Evolutionary conservation across 1,140 invertebrate genomes (phyloP).

Genomic region (Streblospio benedicti): DNA sequence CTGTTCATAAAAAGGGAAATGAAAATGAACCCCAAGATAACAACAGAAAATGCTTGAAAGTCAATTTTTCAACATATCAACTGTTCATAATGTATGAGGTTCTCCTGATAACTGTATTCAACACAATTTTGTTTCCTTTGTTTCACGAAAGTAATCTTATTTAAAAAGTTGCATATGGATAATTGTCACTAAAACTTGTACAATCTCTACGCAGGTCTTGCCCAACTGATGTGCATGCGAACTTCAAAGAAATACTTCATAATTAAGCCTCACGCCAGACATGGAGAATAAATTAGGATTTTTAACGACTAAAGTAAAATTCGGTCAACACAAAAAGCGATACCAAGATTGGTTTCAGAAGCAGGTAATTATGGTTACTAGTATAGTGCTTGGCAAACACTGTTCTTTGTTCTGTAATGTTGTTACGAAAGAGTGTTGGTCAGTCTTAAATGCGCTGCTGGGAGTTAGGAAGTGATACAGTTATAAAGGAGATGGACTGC

Average conservation of each 20-base stretch:
- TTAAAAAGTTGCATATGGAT: background rate
- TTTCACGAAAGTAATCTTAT: background rate
- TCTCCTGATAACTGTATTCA: no score
- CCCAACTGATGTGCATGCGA: conserved; percentile 76
- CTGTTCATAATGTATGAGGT: no score
- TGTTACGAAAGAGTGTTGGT: no score
- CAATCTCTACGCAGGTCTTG: conserved; percentile 54
- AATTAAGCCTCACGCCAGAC: conserved; percentile 83
- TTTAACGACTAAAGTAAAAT: conserved; percentile 74
- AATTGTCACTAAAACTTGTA: background rate
- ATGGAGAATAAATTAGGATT: conserved; percentile 94
- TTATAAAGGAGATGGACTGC: no score
- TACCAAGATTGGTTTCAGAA: conserved; percentile 99
- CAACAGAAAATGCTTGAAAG: no score
- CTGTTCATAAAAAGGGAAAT: no score
- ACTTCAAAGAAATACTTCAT: conserved; percentile 86
- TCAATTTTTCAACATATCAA: no score
- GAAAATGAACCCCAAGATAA: no score
- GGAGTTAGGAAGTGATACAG: no score
- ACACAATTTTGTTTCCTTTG: no score
- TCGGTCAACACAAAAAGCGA: conserved; percentile 93
- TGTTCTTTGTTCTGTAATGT: no score
- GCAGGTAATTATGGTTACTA: conserved; percentile 47
- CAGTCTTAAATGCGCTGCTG: no score
- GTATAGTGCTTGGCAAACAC: background rate